A percentile compares a stretch with the other conserved stretches of the same genome.
Conservation (phyloP, 2,888 invertebrate genomes). For the Laspeyria flexula region DNA sequence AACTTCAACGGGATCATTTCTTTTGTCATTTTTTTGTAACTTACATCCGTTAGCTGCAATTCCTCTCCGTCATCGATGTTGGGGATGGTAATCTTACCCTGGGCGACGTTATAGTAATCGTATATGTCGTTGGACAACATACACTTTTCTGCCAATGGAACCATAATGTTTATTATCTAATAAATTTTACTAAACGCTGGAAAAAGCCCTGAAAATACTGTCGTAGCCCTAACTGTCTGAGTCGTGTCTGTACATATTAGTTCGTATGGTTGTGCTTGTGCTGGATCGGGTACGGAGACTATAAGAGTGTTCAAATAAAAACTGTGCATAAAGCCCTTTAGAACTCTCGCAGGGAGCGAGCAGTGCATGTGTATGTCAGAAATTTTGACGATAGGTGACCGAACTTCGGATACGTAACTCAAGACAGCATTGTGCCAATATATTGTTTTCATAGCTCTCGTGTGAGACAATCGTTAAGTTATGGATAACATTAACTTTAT, state of each 20-base stretch:
- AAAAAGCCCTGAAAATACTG: conserved; percentile 36
- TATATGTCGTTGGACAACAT: conserved; percentile 94
- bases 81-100: conserved; percentile 98
- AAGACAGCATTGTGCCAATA: conserved; percentile 3
- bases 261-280: conserved; percentile 69
- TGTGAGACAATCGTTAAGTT: background rate
- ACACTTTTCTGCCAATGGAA: conserved; percentile 90
- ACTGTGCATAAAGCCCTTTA: conserved; percentile 75
- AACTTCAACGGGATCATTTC: conserved; percentile 32
- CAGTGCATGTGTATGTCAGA: conserved; percentile 76
- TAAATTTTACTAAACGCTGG: conserved; percentile 9
- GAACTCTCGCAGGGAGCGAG: conserved; percentile 80
- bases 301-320: conserved; percentile 52
- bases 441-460: background rate
- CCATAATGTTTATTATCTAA: conserved; percentile 50
- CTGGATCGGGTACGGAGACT: conserved; percentile 54
- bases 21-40: conserved; percentile 70
- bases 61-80: conserved; percentile 98
- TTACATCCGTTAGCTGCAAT: conserved; percentile 95
- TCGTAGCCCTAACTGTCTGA: conserved; percentile 54
- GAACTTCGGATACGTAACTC: conserved; percentile 24
- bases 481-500: too few relatives aligned
- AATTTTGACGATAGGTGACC: conserved; percentile 55
- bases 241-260: conserved; percentile 63
- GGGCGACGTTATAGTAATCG: conserved; percentile 97